Evolutionary conservation across 2,888 invertebrate genomes (phyloP).

Genomic region (Calameuta pallipes): DNA sequence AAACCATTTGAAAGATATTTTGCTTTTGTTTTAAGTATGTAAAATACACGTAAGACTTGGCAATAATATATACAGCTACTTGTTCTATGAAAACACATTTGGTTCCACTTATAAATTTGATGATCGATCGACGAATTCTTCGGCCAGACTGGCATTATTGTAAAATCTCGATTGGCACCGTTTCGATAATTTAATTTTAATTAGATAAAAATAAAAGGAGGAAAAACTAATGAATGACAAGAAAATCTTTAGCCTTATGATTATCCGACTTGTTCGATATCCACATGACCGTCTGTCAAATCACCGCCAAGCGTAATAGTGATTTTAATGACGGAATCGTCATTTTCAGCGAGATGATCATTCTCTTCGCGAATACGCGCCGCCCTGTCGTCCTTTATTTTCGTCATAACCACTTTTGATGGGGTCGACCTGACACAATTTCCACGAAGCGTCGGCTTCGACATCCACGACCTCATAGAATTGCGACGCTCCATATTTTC

Average conservation of each 20-base stretch:
- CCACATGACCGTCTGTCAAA: background rate
- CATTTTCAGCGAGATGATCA: conserved; percentile 11
- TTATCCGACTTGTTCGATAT: background rate
- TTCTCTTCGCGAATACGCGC: conserved; percentile 17
- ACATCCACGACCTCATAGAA: background rate
- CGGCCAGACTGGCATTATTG: background rate
- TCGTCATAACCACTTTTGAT: background rate
- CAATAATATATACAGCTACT: background rate
- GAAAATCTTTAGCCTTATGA: background rate
- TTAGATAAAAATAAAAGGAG: background rate
- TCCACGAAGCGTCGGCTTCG: background rate
- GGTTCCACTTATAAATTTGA: background rate
- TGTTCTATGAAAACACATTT: background rate
- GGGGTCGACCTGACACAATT: background rate
- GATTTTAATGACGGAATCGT: conserved; percentile 22
- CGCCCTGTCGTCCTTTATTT: background rate
- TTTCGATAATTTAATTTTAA: background rate
- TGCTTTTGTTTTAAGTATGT: background rate
- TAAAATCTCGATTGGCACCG: background rate
- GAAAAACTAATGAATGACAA: background rate
- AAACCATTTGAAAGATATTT: background rate
- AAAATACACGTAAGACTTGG: background rate
- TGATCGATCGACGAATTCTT: background rate
- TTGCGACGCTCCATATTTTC: background rate
- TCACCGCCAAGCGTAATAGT: conserved; percentile 18